phyloP scores from a whole-genome alignment of 2,113 vertebrate species.

The Ursus arctos region DNA sequence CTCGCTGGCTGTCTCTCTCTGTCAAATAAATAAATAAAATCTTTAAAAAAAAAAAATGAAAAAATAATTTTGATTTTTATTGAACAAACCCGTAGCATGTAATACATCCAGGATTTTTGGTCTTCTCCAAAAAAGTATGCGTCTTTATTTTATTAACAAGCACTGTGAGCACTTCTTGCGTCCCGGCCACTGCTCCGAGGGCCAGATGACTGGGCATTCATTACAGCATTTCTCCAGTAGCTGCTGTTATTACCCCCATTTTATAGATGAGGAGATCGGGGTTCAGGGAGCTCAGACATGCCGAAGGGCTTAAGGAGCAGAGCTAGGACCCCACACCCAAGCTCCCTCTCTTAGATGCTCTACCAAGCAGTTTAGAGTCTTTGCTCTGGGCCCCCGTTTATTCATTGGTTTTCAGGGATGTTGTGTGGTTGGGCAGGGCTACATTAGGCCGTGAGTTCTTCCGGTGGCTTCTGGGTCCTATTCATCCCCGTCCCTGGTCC shows the following conservation, averaged over 20 bases:
- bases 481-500: not conserved
- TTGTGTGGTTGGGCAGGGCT: not conserved
- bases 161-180: not conserved
- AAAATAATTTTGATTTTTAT: not conserved
- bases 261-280: not conserved
- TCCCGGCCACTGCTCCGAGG: not conserved
- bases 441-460: not conserved
- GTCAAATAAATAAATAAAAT: too few species aligned
- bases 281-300: not conserved
- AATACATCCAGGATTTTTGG: not conserved
- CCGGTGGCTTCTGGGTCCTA: not conserved
- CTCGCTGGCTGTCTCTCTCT: too few species aligned
- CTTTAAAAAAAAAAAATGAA: not conserved
- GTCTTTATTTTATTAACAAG: not conserved
- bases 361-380: fast-evolving
- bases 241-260: not conserved
- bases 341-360: not conserved
- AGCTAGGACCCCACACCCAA: not conserved
- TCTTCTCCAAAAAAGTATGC: not conserved
- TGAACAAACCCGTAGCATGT: not conserved
- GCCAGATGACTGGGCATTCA: not conserved
- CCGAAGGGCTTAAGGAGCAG: not conserved
- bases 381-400: not conserved
- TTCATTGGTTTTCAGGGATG: not conserved
- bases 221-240: fast-evolving